Evolutionary conservation across 2,888 invertebrate species (phyloP), one percentile per base, ranked within the genome.

Genomic region (Xanthia icteritia): DNA sequence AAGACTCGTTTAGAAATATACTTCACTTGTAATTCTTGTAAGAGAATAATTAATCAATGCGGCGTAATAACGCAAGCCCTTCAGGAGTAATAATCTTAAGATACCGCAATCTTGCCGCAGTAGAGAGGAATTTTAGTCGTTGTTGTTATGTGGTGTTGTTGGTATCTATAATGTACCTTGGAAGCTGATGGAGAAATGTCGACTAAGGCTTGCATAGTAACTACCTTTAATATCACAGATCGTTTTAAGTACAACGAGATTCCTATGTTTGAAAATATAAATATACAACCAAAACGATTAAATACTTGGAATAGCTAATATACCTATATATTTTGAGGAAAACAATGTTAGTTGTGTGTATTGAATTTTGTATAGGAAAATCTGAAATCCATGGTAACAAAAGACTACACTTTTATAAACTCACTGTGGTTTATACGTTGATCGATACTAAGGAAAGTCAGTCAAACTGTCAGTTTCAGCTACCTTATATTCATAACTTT

Each of bases 41-140:
- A 84, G 76, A 81, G 76, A 78, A 81, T 87, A 82, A 79, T 85
- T 86, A 77, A 86, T 84, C 76, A 79, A 65, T 80, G 81, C 79
- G 76, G 71, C 76, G 74, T 68, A 61, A 73, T 78, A 77, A 79
- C 69, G 58, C 51, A 71, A 72, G 71, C 77, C 77, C 86, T 86
- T 76, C 72, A 83, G 76, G 81, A 77, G 70, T 81, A 78, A 82
- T 82, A 88, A 80, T 82, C 83, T 79, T 42, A 73, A 58, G 68
- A 73, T 82, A 48, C 83, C 77, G 83, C 85, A 85, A 81, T 82
- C 61, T 77, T 85, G 70, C 85, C 83, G 86, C 82, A 80, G 79
- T 67, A 56, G 73, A 71, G 70, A 75, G 36, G 56, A 67, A 75
- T 75, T 76, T 85, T 82, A 73, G 54, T 31, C 60, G 39, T 64